Base-by-base conservation (phyloP, 2,113 vertebrate genomes). In the Labrus mixtus region DNA sequence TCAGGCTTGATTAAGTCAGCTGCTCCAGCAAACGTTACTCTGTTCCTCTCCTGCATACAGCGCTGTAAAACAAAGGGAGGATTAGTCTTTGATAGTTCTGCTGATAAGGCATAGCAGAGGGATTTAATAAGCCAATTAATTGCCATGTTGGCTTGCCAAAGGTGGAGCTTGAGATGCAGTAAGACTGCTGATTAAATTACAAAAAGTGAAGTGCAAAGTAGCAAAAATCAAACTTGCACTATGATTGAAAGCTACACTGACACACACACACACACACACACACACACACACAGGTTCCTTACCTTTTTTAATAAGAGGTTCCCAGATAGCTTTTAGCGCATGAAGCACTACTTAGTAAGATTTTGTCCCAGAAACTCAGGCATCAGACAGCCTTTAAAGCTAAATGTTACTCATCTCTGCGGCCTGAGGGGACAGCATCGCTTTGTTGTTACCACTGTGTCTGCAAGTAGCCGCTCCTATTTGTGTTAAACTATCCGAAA, bases 61-160 rank as follows among this genome's bases (percentile, higher is more conserved):
- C 66, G 70, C 68, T 53, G 48, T 45, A n/a, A 50, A 76, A 87
- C 86, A 91, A 88, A 84, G 75, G 81, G 25, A 80, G 84, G 90
- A 86, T 91, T 83, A 91, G 87, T 69, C 78, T 90, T 86, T 90
- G 90, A 93, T 92, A 68, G 84, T 86, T 92, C 81, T 91, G 89
- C 92, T 90, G 91, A 91, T 90, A 74, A 86, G 75, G 85, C 83
- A 87, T 73, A 91, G 78, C 82, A 0, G 68, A 41, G 68, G 81
- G 86, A 90, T 89, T 93, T 93, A 91, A 92, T 90, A 87, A 91
- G 81, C 82, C 87, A 87, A 87, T 93, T 92, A 93, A 90, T 84
- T 84, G 86, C 68, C 73, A 78, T 78, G 84, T 89, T 85, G 84
- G 72, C 73, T 86, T 85, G 90, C 79, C 86, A 91, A 86, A 91